phyloP scores from a whole-genome alignment of 30 jellyfish, hydroid and myxozoan species.

The Chrysaora quinquecirrha region DNA sequence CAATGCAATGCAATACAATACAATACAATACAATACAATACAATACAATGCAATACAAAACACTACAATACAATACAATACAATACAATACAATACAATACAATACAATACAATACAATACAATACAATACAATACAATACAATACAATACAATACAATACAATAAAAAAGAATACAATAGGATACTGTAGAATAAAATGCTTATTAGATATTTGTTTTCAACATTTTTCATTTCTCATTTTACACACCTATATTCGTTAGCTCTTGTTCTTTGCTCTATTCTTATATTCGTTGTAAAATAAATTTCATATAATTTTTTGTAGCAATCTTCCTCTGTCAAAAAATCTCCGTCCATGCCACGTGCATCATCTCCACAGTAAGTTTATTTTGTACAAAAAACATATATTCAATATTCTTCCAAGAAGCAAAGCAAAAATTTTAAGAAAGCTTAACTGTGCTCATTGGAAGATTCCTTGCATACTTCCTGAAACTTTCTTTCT shows the following conservation, averaged over 20 bases:
- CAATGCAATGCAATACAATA: no score
- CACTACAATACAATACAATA: no score
- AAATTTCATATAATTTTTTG: not conserved
- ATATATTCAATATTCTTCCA: not conserved
- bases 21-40: no score
- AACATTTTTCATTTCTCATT: not conserved
- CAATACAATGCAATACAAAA: no score
- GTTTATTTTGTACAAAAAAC: not conserved
- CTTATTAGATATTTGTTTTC: not conserved
- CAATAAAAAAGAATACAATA: no score
- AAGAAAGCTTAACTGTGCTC: not conserved
- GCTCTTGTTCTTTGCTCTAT: not conserved
- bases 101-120: no score
- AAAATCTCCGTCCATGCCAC: constrained; percentile 14
- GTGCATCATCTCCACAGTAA: constrained; percentile 7
- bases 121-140: no score
- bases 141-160: no score
- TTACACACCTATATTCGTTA: no score
- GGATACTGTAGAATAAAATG: not conserved
- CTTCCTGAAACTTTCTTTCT: not conserved
- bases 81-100: no score
- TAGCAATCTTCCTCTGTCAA: not conserved
- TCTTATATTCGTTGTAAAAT: not conserved
- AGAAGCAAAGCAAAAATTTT: not conserved
- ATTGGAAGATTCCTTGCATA: not conserved